Evolutionary conservation across 2,797 vertebrate genomes (phyloP).

Genomic region (Catharus ustulatus): DNA sequence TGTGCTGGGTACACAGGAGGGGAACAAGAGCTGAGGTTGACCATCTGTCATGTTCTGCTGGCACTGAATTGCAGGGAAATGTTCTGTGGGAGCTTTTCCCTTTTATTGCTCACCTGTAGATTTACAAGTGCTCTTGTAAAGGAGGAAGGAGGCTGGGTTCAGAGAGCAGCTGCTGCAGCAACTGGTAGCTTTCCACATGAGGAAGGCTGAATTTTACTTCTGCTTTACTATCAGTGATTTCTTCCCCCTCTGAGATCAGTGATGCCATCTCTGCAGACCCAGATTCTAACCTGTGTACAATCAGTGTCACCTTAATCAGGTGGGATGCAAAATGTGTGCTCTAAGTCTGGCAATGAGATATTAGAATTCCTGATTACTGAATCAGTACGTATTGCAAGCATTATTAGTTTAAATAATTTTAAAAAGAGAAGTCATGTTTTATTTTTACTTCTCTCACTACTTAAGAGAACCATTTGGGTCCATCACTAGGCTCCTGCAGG

Average conservation of each 20-base stretch:
- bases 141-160: neutral
- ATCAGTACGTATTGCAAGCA: neutral
- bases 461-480: neutral
- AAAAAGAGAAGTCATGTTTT: neutral
- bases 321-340: neutral
- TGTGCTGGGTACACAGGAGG: neutral
- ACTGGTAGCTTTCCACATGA: neutral
- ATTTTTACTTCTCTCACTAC: neutral
- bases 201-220: neutral
- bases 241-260: neutral
- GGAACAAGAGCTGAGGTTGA: rapidly evolving
- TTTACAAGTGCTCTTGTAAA: neutral
- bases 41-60: neutral
- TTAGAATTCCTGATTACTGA: neutral
- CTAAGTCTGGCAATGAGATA: neutral
- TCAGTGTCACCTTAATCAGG: neutral
- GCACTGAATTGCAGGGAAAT: neutral
- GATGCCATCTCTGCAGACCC: neutral
- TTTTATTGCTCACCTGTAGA: neutral
- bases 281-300: neutral
- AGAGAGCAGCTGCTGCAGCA: neutral
- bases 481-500: neutral
- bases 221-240: neutral
- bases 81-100: neutral
- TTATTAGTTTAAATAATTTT: neutral